Base-by-base conservation (phyloP, 2,113 vertebrate species). In the Aptenodytes patagonicus region DNA sequence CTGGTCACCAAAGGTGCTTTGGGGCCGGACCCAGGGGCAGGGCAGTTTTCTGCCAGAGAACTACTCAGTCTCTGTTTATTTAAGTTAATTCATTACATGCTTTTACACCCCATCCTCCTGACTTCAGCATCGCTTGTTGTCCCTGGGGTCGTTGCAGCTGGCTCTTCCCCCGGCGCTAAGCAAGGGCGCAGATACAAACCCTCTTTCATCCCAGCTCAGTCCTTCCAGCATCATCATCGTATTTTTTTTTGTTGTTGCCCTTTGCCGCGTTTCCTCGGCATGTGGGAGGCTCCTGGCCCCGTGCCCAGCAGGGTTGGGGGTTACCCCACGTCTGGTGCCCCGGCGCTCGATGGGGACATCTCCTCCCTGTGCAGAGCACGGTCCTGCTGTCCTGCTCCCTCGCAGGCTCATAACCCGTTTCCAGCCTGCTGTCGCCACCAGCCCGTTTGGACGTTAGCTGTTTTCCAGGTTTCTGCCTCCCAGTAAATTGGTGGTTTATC, bases 161-260 rank as follows among this genome's bases (percentile, higher is more conserved):
- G 13, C 24, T 71, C 4, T 44, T 70, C 36, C 46, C 3, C 2
- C 5, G 26, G 49, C 2, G 3, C 11, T 34, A 24, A 79, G 16
- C 11, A 16, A 40, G 32, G 26, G 7, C 0, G 2, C 0, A 0
- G 32, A 21, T 65, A 21, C 31, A 79, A 55, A 29, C 32, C 18
- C 11, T 25, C 13, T 76, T 78, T 69, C 19, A 26, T 12, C 24
- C 42, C 51, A 61, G 36, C 38, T 62, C n/a, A 34, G 44, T 51
- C 49, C n/a, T 83, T 89, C n/a, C 61, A 73, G 13, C 12, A 16
- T 13, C 0, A 0, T 44, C 51, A 22, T 49, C 1, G 0, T 5
- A 0, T 83, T 40, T 13, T 57, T 11, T 57, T 17, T 28, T 29
- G 32, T 36, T 42, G 31, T 17, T 83, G 20, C 29, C n/a, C 6